Conservation (phyloP, 2,797 vertebrate species). For the Rhynchotus rufescens region DNA sequence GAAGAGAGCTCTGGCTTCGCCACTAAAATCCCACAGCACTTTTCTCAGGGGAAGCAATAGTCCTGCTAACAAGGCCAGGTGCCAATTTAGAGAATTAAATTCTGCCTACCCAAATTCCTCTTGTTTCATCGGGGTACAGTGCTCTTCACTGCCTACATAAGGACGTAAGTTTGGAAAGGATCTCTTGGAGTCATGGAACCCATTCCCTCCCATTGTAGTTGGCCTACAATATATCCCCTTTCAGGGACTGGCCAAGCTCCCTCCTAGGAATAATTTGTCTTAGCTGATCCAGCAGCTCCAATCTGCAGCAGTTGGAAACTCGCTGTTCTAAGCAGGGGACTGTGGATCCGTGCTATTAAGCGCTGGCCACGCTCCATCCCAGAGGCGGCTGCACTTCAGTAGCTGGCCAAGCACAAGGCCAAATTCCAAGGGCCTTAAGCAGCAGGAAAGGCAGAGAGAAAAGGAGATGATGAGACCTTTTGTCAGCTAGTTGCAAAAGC, state of each 20-base stretch:
- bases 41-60: constrained; percentile 57
- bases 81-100: constrained; percentile 63
- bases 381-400: background rate
- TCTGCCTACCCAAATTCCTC: constrained; percentile 42
- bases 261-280: constrained; percentile 26
- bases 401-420: background rate
- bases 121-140: constrained; percentile 40
- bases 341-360: background rate
- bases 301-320: background rate
- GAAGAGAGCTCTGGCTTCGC: constrained; percentile 9
- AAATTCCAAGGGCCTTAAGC: background rate
- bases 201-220: constrained; percentile 15
- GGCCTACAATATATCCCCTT: constrained; percentile 9
- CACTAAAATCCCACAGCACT: background rate
- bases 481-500: background rate
- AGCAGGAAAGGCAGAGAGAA: background rate
- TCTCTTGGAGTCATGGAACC: constrained; percentile 6
- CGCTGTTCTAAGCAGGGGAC: background rate
- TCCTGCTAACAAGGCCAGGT: background rate
- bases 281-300: background rate
- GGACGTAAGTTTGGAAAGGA: constrained; percentile 5
- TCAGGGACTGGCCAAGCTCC: constrained; percentile 15
- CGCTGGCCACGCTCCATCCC: constrained; percentile 34
- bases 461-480: background rate
- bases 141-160: constrained; percentile 31